Base-by-base conservation (phyloP, 2,888 invertebrate species). In the Caenorhabditis afra region DNA sequence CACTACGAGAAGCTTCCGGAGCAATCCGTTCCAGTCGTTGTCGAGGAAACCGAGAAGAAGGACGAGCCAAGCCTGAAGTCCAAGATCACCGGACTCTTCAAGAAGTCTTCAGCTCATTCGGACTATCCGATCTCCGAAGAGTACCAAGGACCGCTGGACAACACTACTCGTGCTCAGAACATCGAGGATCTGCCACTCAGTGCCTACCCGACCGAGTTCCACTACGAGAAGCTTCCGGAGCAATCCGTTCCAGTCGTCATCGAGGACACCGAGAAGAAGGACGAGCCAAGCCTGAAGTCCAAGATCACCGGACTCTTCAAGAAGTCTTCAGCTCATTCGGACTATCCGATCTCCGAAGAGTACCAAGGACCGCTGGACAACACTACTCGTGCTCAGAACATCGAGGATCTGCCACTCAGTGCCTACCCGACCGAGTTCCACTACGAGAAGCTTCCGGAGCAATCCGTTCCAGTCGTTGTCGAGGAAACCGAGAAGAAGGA, bases 111-210 rank as follows among this genome's bases (percentile, higher is more conserved):
- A n/a, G 70, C 84, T 47, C 76, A 82, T 22, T 49, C 44, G 22
- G 85, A 84, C 64, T 85, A 85, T 53, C 84, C 85, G 52, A 50
- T 55, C n/a, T 61, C 85, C 29, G 85, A 79, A 44, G 18, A 41
- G 11, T 85, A 71, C 47, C 59, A 50, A 3, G 85, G 85, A 23
- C 80, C 77, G 44, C 29, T 80, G 37, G 67, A 75, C 14, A 50
- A 47, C 16, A 62, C 61, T 14, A 37, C 11, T 11, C 41, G 20
- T 16, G 23, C 59, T 47, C 16, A 23, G 16, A 83, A 84, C 22
- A 57, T 84, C 39, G 79, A 84, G 20, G 84, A 81, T 12, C 35
- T 73, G 7, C 83, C 84, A 20, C 53, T 59, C 22, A 39, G 65
- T 1, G 61, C 57, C 14, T 70, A 76, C 50, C 81, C 61, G 35